Base-by-base conservation (phyloP, 2,113 vertebrate genomes). In the Forbesichthys papilliferus region DNA sequence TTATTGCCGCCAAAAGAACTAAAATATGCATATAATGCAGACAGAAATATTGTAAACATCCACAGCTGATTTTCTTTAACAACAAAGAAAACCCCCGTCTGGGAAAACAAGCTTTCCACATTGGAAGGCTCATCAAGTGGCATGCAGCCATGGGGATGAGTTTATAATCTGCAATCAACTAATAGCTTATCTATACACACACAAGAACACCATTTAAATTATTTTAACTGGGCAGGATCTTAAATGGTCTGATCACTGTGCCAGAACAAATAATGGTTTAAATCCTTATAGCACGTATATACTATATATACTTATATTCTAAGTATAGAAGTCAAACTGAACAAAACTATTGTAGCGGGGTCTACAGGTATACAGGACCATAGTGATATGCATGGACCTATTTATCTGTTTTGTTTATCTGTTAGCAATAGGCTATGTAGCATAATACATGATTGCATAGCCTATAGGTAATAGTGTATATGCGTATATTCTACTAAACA, bases 161-260 rank as follows among this genome's bases (percentile, higher is more conserved):
- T 69, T 61, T 79, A 78, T 80, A 80, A 81, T 76, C 65, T 80
- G 75, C 77, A 85, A 86, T 86, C 81, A 82, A 53, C 55, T 86
- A 84, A 87, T 84, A 77, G 85, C 65, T 51, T 64, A 27, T 68
- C 58, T 71, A 65, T 75, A 60, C 79, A 73, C 77, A 60, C 79
- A 74, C 77, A 81, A 84, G 83, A 81, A 49, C 78, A 57, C 81
- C 75, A 71, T 64, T 80, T 18, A 75, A 72, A 71, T 42, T 55
- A 3, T 3, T 62, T 70, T 70, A 62, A 27, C 53, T 42, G 75
- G 83, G 85, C 80, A 81, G 63, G 55, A 64, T 27, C 81, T 78
- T 83, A 87, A 86, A 75, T 59, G 61, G 8, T 58, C 65, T 48
- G 16, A 48, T 11, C 16, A 51, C 48, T 57, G 53, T 18, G 69